Base-by-base conservation (phyloP, 1,140 invertebrate species). In the Megalopta genalis region DNA sequence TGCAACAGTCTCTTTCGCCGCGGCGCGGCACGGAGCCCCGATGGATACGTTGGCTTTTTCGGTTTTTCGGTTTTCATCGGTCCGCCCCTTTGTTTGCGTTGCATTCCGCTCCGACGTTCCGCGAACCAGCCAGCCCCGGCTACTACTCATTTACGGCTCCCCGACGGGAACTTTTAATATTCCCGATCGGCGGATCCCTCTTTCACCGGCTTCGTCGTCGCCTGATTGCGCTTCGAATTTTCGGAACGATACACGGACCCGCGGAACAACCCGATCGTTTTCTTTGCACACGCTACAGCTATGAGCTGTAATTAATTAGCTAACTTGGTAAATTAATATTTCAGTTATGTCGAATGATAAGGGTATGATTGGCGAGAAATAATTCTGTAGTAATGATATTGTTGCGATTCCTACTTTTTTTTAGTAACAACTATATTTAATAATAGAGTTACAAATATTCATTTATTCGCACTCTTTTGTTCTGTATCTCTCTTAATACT, bases 161-260 rank as follows among this genome's bases (percentile, higher is more conserved):
- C 8, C 32, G 32, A 5, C 7, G 32, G 62, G 9, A 39, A 49
- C 62, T 70, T 77, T 77, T 52, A 77, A 77, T 77, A 77, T 70
- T 62, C 66, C 10, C n/a, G 59, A 46, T 49, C n/a, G 27, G 32
- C 18, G 25, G 62, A 63, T 32, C 42, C 9, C 42, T 18, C 32
- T 27, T 27, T 37, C 59, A 10, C 12, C 16, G 25, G 14, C 1
- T 64, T 10, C 62, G 0, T 0, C 12, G 25, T 9, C 57, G 21
- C 12, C 57, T 42, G 16, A 27, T 46, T 52, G 1, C 27, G 8
- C 23, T 9, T 14, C 23, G 16, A 39, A 27, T 2, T 16, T 21
- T 77, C 69, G 16, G 69, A 37, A 27, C 14, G 32, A 4, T 46
- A 0, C 10, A 10, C 42, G 10, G 60, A 69, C 5, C 46, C 46